Evolutionary conservation across 2,797 vertebrate genomes (phyloP).

Genomic region (Oceanodroma leucorhoa): DNA sequence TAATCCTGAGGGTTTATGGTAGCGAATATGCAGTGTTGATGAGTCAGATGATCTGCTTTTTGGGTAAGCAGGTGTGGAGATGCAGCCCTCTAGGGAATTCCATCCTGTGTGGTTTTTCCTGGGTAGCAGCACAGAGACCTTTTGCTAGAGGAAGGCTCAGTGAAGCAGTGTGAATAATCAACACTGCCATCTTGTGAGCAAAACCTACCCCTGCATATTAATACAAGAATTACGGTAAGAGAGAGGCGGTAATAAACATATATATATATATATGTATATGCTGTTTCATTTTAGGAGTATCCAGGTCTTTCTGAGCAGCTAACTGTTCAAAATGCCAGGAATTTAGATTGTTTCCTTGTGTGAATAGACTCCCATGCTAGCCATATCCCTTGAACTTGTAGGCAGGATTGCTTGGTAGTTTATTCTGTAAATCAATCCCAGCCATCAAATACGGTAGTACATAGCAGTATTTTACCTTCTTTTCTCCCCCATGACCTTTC

Average conservation of each 20-base stretch:
- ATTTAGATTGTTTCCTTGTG: background rate
- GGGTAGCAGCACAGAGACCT: background rate
- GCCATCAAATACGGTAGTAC: background rate
- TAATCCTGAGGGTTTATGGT: background rate
- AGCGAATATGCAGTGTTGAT: background rate
- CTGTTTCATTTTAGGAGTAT: background rate
- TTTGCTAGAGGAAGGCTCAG: background rate
- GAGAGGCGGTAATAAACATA: fast-evolving
- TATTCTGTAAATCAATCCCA: background rate
- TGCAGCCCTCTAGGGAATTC: background rate
- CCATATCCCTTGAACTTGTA: background rate
- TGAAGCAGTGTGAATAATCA: background rate
- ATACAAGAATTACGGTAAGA: fast-evolving
- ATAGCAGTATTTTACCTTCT: background rate
- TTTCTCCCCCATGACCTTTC: background rate
- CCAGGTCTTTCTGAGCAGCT: background rate
- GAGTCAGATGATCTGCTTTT: background rate
- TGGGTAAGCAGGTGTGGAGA: background rate
- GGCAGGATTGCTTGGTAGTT: background rate
- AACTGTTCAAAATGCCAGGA: background rate
- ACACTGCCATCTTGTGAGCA: conserved; percentile 63
- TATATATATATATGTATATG: fast-evolving
- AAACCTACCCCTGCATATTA: background rate
- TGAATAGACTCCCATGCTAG: background rate
- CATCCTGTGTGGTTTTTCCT: fast-evolving